Evolutionary conservation across 2,797 vertebrate genomes (phyloP), one percentile per base, ranked within the genome.

Genomic region (Prunella strophiata): DNA sequence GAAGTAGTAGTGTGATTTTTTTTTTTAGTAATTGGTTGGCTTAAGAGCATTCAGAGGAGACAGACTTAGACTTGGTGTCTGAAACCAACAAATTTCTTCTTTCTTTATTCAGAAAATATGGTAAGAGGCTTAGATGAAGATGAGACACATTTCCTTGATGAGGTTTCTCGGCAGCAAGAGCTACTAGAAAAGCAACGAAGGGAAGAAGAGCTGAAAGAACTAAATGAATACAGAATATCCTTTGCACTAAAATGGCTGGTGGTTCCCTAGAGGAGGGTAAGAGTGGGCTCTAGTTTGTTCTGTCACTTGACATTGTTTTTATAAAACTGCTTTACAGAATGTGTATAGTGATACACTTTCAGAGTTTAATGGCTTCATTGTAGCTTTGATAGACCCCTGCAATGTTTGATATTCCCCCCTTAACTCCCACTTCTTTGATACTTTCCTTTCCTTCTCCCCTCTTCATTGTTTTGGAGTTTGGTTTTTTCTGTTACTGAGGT

Each of bases 211-310:
- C 97, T 98, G 93, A 98, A 98, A 94, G 99, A 99, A 87, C 97
- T 99, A 79, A 98, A 98, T 17, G 99, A 99, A 93, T 99, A 99
- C 97, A 98, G 99, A 98, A 99, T 99, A 99, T 99, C 99, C 99
- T 99, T 98, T 98, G 72, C 78, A 16, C 50, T 91, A 34, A 78
- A 74, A 17, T 48, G 63, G 3, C 78, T 92, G 71, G 21, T 8
- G 6, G 30, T 67, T 79, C 19, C 45, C 9, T 23, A 50, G 57
- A 57, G 77, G 45, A 42, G 52, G 32, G 18, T 40, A 43, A 88
- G 74, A 71, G 51, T 27, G 62, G 71, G 40, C 40, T 85, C 23
- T 27, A 16, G 25, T 52, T 75, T 58, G 17, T 25, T 88, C 54
- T 85, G 50, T 36, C 27, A 2, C 2, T 15, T 66, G 47, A 25